Conservation (phyloP, 2,113 vertebrate genomes). For the Tapirus terrestris region DNA sequence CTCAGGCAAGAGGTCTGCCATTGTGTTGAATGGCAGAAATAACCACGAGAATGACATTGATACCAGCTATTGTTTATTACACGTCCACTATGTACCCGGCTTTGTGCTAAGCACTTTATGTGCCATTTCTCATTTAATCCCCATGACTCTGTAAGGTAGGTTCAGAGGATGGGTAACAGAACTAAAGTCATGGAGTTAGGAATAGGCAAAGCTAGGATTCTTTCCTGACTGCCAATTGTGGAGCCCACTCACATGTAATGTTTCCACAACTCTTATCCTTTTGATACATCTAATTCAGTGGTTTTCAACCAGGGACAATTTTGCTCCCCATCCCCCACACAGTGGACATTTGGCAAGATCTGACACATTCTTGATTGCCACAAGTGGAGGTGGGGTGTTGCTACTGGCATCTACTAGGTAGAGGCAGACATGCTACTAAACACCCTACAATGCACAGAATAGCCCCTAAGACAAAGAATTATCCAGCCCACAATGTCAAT, state of each 20-base stretch:
- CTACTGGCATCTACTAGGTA: neutral
- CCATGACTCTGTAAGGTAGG: neutral
- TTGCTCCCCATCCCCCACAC: accelerated
- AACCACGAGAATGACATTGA: accelerated
- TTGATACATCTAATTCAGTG: neutral
- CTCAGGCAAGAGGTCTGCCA: neutral
- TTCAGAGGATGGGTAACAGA: neutral
- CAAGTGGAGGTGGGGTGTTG: accelerated
- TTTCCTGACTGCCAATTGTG: neutral
- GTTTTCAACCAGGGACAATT: neutral
- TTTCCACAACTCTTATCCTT: neutral
- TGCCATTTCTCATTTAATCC: neutral
- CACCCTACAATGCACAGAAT: too few relatives aligned
- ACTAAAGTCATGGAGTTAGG: neutral
- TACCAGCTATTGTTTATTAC: accelerated
- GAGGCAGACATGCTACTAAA: neutral
- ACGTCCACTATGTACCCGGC: too few relatives aligned
- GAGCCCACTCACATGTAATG: neutral
- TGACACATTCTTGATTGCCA: neutral
- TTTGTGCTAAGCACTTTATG: neutral
- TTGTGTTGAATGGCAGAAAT: neutral
- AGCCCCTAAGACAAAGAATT: neutral
- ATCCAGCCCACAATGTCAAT: neutral
- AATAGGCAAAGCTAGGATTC: neutral
- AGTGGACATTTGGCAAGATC: neutral